Percentiles rank a stretch among this genome's conserved stretches.
Conservation (phyloP, 2,888 invertebrate species). For the Dusona sp. region DNA sequence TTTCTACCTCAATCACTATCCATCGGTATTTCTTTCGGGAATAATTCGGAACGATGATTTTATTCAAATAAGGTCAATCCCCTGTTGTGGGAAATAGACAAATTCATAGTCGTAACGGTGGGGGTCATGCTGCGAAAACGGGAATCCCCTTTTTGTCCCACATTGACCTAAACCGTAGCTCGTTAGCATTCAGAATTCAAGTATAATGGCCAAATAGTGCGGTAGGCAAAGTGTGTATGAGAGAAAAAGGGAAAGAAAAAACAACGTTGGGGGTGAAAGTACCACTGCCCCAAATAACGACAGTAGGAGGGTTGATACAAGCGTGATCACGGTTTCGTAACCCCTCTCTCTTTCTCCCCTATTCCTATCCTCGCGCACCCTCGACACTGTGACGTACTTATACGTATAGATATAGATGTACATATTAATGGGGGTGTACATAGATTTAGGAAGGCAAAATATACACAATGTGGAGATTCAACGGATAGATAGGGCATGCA, state of each 20-base stretch:
- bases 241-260: conserved; percentile 3
- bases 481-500: conserved; percentile 37
- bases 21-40: background rate
- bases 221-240: conserved; percentile 36
- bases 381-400: conserved; percentile 24
- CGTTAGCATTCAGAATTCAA: conserved; percentile 49
- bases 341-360: conserved; percentile 19
- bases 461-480: conserved; percentile 35
- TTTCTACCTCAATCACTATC: background rate
- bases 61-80: background rate
- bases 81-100: background rate
- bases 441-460: conserved; percentile 8
- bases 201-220: conserved; percentile 57
- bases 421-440: background rate
- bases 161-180: conserved; percentile 9
- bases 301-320: conserved; percentile 43
- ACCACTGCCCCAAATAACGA: conserved; percentile 66
- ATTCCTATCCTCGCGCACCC: conserved; percentile 28
- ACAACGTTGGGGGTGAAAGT: conserved; percentile 56
- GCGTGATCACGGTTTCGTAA: conserved; percentile 48
- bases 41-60: background rate
- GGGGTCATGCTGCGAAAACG: conserved; percentile 13
- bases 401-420: conserved; percentile 6
- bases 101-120: background rate
- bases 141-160: conserved; percentile 12